phyloP scores from a whole-genome alignment of 1,140 invertebrate genomes.

The Bombus consobrinus region DNA sequence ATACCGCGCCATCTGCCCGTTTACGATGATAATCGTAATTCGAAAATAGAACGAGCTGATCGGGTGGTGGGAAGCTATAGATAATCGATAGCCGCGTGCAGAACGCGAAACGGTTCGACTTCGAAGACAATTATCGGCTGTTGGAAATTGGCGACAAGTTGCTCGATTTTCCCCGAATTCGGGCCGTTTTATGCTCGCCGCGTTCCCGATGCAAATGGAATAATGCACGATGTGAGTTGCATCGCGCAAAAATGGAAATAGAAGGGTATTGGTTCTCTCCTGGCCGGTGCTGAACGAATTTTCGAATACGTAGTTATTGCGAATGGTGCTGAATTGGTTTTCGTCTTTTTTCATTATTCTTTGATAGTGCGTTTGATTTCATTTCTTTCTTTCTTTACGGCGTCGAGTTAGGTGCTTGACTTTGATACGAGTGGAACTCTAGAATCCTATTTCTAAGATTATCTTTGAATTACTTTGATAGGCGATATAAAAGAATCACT shows the following conservation, averaged over 20 bases:
- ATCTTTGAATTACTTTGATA: neutral
- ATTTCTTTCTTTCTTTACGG: neutral
- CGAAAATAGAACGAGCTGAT: constrained; percentile 23
- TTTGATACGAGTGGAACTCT: neutral
- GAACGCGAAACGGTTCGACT: neutral
- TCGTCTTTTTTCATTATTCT: neutral
- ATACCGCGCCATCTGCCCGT: neutral
- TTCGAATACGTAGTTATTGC: neutral
- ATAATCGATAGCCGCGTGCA: constrained; percentile 27
- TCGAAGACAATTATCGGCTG: constrained; percentile 12
- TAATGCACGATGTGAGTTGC: constrained; percentile 12
- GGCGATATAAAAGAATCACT: neutral
- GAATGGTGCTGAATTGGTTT: neutral
- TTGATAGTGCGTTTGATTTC: neutral
- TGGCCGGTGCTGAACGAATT: neutral
- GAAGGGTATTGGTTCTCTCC: neutral
- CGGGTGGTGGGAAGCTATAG: neutral
- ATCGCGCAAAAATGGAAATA: neutral
- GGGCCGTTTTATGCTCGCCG: constrained; percentile 12
- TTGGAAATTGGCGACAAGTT: constrained; percentile 30
- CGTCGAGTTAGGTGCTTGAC: neutral
- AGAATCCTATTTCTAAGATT: neutral
- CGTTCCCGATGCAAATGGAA: constrained; percentile 15
- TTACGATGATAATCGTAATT: constrained; percentile 40
- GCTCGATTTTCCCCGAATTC: constrained; percentile 25